phyloP scores from a whole-genome alignment of 2,888 invertebrate species.

The Crocallis elinguaria region DNA sequence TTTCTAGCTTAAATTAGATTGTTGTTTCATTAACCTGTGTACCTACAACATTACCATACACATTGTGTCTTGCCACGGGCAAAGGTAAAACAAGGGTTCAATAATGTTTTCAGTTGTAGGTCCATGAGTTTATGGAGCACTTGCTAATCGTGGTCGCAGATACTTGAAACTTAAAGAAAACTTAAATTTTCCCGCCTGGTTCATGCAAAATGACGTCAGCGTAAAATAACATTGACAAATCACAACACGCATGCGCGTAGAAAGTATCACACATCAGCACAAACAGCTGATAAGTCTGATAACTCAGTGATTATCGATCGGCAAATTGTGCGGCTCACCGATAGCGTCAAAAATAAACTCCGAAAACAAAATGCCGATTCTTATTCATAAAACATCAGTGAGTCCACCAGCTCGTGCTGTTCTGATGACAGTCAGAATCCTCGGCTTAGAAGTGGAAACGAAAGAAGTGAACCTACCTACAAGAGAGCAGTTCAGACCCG shows the following conservation, averaged over 20 bases:
- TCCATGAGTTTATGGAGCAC: too few species aligned
- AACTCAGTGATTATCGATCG: slow-evolving; percentile 17
- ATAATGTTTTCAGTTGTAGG: too few species aligned
- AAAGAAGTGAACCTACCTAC: slow-evolving; percentile 48
- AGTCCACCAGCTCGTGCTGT: slow-evolving; percentile 56
- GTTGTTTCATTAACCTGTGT: too few species aligned
- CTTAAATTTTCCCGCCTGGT: neutral
- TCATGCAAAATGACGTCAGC: too few species aligned
- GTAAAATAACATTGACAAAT: neutral
- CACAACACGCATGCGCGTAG: neutral
- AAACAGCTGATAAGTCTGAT: neutral
- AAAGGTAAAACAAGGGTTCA: too few species aligned
- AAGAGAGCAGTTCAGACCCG: slow-evolving; percentile 48
- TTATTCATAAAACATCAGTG: slow-evolving; percentile 46
- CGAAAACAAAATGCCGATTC: slow-evolving; percentile 27
- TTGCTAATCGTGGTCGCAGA: neutral
- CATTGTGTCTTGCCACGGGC: too few species aligned
- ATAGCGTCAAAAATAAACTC: slow-evolving; percentile 7
- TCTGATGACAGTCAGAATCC: slow-evolving; percentile 48
- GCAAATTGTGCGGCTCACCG: neutral
- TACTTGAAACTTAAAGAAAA: neutral
- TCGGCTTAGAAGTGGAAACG: slow-evolving; percentile 45
- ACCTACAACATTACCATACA: too few species aligned
- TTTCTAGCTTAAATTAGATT: neutral
- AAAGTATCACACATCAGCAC: too few species aligned